These are phyloP conservation scores for Hystrix cristata DNA, from an alignment of 2,113 vertebrate genomes.

Conservation along the genomic window DNA sequence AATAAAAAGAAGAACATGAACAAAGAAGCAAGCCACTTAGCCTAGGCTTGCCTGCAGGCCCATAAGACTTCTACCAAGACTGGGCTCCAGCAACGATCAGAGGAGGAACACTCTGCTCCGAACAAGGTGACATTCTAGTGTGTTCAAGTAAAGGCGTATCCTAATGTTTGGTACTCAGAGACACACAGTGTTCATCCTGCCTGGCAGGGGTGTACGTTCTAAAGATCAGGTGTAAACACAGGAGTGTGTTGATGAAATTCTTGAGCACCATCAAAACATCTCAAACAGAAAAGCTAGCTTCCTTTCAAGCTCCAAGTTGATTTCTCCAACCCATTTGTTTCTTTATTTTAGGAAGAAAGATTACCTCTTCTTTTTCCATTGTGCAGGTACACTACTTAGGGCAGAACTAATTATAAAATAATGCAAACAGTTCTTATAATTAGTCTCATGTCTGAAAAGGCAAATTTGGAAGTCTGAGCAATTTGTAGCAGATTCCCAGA, in stretches of 20 bases:
- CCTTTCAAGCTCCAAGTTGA: background rate
- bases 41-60: background rate
- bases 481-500: slow-evolving; percentile 35
- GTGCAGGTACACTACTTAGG: background rate
- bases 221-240: background rate
- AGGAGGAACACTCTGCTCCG: background rate
- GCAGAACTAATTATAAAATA: background rate
- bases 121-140: background rate
- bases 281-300: background rate
- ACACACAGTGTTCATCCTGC: background rate
- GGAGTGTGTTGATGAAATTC: background rate
- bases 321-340: background rate
- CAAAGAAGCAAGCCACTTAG: background rate
- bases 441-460: slow-evolving; percentile 41
- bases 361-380: slow-evolving; percentile 36
- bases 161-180: background rate
- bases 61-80: background rate
- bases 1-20: no score
- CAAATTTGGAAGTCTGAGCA: slow-evolving; percentile 22
- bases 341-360: background rate
- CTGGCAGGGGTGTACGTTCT: background rate
- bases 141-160: background rate
- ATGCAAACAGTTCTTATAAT: slow-evolving; percentile 42
- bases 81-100: background rate
- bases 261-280: background rate